Conservation (phyloP, 2,797 vertebrate species). For the Pogoniulus pusillus region DNA sequence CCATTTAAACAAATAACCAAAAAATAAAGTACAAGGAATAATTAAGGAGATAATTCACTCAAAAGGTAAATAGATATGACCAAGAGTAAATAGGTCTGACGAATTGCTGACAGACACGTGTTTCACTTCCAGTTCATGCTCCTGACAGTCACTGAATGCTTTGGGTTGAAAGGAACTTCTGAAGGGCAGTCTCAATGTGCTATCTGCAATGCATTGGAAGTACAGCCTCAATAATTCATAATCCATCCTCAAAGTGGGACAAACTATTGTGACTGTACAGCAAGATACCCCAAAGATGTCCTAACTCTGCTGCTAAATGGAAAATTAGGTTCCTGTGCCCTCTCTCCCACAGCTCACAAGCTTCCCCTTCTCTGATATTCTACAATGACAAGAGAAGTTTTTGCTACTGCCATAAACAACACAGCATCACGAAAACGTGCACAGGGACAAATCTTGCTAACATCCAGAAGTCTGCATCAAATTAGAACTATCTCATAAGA, state of each 20-base stretch:
- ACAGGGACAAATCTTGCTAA: not conserved
- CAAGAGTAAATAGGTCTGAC: not conserved
- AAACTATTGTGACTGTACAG: not conserved
- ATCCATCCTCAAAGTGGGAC: not conserved
- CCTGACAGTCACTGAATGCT: not conserved
- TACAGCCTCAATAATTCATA: not conserved
- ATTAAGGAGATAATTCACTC: not conserved
- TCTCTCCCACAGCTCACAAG: not conserved
- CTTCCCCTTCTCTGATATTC: not conserved
- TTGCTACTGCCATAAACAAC: not conserved
- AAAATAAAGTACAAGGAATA: not conserved
- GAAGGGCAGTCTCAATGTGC: not conserved
- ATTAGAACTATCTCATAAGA: slow-evolving; percentile 2
- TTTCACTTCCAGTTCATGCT: not conserved
- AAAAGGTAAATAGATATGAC: not conserved
- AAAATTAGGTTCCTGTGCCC: not conserved
- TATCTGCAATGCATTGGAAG: not conserved
- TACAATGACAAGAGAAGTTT: not conserved
- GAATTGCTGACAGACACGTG: not conserved
- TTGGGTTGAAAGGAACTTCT: not conserved
- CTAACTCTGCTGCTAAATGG: not conserved
- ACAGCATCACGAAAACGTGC: not conserved
- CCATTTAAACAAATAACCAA: not conserved
- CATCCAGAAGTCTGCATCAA: slow-evolving; percentile 15
- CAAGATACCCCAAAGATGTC: not conserved